phyloP scores from a whole-genome alignment of 1,140 invertebrate genomes.

The Danaus plexippus region DNA sequence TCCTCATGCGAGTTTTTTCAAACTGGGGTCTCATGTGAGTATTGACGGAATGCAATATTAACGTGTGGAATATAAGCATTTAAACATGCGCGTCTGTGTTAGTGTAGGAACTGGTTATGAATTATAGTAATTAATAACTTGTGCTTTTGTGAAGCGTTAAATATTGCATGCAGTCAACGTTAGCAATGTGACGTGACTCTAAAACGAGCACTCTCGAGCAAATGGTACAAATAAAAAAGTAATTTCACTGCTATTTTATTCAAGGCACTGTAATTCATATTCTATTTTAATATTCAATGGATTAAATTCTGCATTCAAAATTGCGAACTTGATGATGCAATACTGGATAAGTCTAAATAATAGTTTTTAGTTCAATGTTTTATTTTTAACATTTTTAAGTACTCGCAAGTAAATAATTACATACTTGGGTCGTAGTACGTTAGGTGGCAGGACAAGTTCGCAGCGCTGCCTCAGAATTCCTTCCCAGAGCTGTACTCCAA shows the following conservation, averaged over 20 bases:
- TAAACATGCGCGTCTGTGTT: constrained; percentile 38
- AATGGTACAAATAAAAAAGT: constrained; percentile 54
- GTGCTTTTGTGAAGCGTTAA: constrained; percentile 63
- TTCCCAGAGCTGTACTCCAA: constrained; percentile 99
- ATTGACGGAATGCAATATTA: constrained; percentile 70
- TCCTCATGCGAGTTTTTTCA: constrained; percentile 41
- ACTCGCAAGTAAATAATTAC: constrained; percentile 44
- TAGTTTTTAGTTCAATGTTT: neutral
- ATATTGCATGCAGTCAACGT: constrained; percentile 71
- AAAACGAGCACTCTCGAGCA: constrained; percentile 56
- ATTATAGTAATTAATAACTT: constrained; percentile 38
- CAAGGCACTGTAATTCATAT: constrained; percentile 17
- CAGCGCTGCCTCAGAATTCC: constrained; percentile 96
- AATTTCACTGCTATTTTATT: constrained; percentile 33
- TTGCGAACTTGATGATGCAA: constrained; percentile 2
- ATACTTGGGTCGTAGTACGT: constrained; percentile 82
- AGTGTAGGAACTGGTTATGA: constrained; percentile 31
- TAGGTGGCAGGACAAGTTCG: constrained; percentile 80
- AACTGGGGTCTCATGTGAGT: constrained; percentile 36
- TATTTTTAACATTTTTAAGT: constrained; percentile 6
- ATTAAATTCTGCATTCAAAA: constrained; percentile 7
- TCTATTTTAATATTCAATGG: constrained; percentile 9
- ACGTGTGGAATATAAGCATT: constrained; percentile 51
- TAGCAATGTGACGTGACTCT: constrained; percentile 64
- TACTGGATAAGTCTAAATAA: constrained; percentile 2